A percentile compares a stretch with the other conserved stretches of the same genome.
These are phyloP conservation scores for Drosophila pseudotakahashii DNA, from an alignment of 2,888 invertebrate species.

Conservation along the genomic window DNA sequence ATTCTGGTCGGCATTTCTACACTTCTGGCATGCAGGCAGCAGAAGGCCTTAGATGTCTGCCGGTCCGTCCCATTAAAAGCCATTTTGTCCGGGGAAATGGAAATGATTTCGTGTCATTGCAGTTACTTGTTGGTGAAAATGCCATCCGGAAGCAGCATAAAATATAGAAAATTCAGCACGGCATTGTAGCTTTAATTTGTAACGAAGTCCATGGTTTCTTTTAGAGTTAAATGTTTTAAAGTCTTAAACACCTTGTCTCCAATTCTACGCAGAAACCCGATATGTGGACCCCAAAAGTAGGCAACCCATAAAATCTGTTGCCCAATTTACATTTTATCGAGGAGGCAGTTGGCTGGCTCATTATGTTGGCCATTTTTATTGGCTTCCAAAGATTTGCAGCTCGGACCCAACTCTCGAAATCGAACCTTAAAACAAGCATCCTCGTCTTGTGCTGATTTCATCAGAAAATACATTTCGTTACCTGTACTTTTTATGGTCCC, in stretches of 20 bases:
- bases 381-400: constrained; percentile 69
- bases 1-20: constrained; percentile 44
- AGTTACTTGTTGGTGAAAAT: constrained; percentile 77
- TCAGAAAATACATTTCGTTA: constrained; percentile 76
- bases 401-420: constrained; percentile 38
- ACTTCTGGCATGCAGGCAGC: constrained; percentile 26
- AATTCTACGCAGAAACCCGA: not conserved
- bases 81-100: constrained; percentile 57
- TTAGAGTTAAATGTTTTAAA: too few species aligned
- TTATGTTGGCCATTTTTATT: constrained; percentile 74
- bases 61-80: constrained; percentile 50
- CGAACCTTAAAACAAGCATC: constrained; percentile 22
- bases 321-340: constrained; percentile 71
- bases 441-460: constrained; percentile 73
- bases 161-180: constrained; percentile 1
- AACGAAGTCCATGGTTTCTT: not conserved
- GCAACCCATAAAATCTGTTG: constrained; percentile 35
- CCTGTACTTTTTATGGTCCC: constrained; percentile 65
- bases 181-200: not conserved
- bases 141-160: constrained; percentile 8
- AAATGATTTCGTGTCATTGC: constrained; percentile 77
- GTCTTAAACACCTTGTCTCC: not conserved
- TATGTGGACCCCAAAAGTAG: not conserved
- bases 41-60: constrained; percentile 15
- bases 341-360: constrained; percentile 52